Conservation (phyloP, 1,140 invertebrate genomes). For the Heliconius nattereri region DNA sequence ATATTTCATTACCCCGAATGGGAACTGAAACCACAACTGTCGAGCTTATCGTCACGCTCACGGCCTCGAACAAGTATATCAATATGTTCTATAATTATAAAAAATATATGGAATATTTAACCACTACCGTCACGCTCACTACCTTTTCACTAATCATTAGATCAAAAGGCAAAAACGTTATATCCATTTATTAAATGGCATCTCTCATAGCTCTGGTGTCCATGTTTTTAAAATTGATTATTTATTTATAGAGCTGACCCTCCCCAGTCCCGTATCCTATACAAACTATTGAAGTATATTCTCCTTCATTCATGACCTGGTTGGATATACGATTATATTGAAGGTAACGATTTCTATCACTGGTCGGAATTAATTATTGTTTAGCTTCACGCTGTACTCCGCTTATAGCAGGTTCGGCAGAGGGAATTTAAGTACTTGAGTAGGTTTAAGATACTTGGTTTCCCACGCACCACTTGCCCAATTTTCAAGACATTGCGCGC, state of each 20-base stretch:
- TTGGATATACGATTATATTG: background rate
- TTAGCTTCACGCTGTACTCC: background rate
- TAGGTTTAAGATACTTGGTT: too few species aligned
- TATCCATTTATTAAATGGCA: background rate
- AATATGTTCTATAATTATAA: too few species aligned
- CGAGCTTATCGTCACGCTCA: background rate
- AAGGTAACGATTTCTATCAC: background rate
- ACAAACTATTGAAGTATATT: constrained; percentile 8
- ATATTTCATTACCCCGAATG: background rate
- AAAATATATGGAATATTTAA: too few species aligned
- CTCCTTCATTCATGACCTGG: constrained; percentile 12
- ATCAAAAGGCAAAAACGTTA: background rate
- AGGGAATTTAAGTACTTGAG: too few species aligned
- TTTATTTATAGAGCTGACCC: constrained; percentile 10
- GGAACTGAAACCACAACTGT: background rate
- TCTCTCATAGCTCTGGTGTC: background rate
- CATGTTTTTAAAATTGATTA: constrained; percentile 3
- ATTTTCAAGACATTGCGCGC: background rate
- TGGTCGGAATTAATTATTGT: background rate
- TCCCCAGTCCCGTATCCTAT: background rate
- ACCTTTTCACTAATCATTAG: background rate
- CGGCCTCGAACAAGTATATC: too few species aligned
- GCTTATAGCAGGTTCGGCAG: too few species aligned
- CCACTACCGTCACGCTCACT: too few species aligned
- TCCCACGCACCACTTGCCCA: too few species aligned